Evolutionary conservation across 2,797 vertebrate genomes (phyloP).

Genomic region (Helostoma temminkii): DNA sequence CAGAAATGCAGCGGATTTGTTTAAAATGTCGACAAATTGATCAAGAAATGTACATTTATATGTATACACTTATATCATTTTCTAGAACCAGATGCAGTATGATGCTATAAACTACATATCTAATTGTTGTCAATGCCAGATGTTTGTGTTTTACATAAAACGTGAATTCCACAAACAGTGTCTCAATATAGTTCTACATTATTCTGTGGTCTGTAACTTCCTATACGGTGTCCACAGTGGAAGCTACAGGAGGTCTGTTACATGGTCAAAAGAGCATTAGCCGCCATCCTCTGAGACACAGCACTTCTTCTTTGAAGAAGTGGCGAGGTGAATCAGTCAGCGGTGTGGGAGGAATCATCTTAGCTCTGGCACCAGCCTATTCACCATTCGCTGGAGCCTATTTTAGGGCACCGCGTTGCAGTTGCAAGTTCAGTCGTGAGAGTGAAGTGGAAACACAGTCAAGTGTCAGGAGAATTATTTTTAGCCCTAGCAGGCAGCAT

Average conservation of each 20-base stretch:
- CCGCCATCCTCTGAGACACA: constrained; percentile 42
- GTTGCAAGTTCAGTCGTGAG: constrained; percentile 78
- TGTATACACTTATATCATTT: too few relatives aligned
- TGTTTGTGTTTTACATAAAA: constrained; percentile 1
- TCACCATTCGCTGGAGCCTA: constrained; percentile 76
- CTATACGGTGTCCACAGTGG: neutral
- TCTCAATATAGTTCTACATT: neutral
- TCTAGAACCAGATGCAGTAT: constrained; percentile 24
- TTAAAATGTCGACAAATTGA: constrained; percentile 10
- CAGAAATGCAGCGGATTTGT: neutral
- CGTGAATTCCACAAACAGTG: neutral
- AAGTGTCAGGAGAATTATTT: constrained; percentile 85
- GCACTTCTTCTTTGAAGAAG: constrained; percentile 62
- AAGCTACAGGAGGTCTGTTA: constrained; percentile 22
- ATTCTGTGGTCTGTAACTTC: constrained; percentile 13
- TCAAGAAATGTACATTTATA: neutral
- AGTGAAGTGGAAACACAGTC: constrained; percentile 87
- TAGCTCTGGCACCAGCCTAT: constrained; percentile 68
- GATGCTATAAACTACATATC: constrained; percentile 2
- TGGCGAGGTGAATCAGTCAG: constrained; percentile 74
- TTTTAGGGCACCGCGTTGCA: constrained; percentile 78
- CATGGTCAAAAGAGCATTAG: neutral
- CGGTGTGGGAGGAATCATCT: constrained; percentile 75
- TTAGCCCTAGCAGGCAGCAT: constrained; percentile 81
- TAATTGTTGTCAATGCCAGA: constrained; percentile 1